Evolutionary conservation across 2,888 invertebrate species (phyloP).

Genomic region (Trachelus tabidus): DNA sequence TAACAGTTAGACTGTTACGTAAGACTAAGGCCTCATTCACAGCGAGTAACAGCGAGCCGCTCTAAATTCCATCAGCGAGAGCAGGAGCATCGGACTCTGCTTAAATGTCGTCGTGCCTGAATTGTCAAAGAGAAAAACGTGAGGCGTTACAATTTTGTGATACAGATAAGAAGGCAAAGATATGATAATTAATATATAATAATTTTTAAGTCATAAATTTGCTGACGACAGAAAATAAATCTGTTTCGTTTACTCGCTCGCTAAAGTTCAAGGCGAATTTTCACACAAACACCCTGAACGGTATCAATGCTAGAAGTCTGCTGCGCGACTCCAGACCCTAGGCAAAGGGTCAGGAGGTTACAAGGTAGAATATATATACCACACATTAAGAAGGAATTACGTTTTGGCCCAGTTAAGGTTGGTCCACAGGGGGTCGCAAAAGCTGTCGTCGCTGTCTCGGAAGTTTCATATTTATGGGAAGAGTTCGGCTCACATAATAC

Average conservation of each 20-base stretch:
- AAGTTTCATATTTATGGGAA: background rate
- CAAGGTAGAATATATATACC: background rate
- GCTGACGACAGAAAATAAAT: background rate
- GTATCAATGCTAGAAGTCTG: background rate
- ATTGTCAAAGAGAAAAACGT: background rate
- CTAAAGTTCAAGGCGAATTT: background rate
- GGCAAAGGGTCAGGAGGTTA: background rate
- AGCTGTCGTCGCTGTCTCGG: background rate
- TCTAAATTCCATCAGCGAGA: background rate
- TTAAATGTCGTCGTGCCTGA: background rate
- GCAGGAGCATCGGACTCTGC: background rate
- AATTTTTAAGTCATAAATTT: background rate
- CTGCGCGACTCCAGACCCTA: background rate
- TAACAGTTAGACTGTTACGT: slow-evolving; percentile 19
- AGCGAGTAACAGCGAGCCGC: background rate
- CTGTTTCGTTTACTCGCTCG: background rate
- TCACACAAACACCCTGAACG: background rate
- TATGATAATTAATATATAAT: too few species aligned
- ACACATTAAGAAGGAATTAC: background rate
- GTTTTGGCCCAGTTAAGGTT: background rate
- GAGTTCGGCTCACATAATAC: background rate
- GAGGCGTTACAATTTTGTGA: background rate
- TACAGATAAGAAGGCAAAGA: background rate
- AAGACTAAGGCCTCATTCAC: slow-evolving; percentile 7
- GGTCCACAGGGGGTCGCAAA: background rate